Conservation (phyloP, 2,888 invertebrate species). For the Stenichneumon culpator region DNA sequence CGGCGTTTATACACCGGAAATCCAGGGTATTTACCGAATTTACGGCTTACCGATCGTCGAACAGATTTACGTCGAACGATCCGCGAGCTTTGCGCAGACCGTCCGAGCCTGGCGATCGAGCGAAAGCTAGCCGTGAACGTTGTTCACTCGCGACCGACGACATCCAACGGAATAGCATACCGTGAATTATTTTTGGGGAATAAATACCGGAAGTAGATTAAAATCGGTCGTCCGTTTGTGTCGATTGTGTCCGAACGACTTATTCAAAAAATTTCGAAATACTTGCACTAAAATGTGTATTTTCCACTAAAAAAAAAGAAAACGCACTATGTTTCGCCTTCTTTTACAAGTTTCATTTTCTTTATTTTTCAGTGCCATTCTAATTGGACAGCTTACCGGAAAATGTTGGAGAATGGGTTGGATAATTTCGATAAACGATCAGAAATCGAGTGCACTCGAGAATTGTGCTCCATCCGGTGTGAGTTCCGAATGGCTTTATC, state of each 20-base stretch:
- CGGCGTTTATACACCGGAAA: constrained; percentile 47
- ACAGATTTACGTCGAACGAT: constrained; percentile 74
- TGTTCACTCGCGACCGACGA: background rate
- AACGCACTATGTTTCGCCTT: too few relatives aligned
- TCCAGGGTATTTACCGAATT: constrained; percentile 76
- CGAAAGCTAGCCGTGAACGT: background rate
- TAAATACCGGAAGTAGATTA: constrained; percentile 45
- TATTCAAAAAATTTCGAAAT: background rate
- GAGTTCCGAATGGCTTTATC: constrained; percentile 57
- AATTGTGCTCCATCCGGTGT: constrained; percentile 51
- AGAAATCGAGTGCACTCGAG: constrained; percentile 26
- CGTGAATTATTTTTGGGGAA: constrained; percentile 1
- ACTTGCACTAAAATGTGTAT: too few relatives aligned
- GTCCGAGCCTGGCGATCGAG: background rate
- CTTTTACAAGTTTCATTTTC: too few relatives aligned
- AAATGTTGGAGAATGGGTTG: too few relatives aligned
- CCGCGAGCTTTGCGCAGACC: constrained; percentile 42
- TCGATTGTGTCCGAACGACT: background rate
- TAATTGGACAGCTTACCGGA: too few relatives aligned
- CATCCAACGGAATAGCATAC: background rate
- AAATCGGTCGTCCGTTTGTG: constrained; percentile 40
- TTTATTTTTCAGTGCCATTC: too few relatives aligned
- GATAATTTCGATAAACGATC: constrained; percentile 22
- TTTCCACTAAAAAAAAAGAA: too few relatives aligned
- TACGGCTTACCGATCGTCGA: constrained; percentile 75